phyloP scores from a whole-genome alignment of 2,113 vertebrate species.

The Sterna hirundo region DNA sequence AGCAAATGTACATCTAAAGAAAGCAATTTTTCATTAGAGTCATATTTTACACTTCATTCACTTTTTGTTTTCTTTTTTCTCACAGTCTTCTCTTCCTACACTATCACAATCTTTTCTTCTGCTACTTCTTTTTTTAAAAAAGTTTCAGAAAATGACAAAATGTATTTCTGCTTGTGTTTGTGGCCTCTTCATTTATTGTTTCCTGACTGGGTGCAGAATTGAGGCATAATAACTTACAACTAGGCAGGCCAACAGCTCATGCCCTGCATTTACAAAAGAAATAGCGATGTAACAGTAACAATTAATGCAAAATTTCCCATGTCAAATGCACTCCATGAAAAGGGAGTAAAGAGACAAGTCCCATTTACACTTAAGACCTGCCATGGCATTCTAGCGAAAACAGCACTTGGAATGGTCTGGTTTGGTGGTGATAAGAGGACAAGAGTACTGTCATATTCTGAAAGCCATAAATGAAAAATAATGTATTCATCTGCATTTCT shows the following conservation, averaged over 20 bases:
- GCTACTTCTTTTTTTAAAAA: background rate
- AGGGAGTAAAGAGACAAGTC: background rate
- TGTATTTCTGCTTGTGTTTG: background rate
- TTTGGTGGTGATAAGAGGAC: background rate
- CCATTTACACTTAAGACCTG: background rate
- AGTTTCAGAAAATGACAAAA: background rate
- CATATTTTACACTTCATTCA: background rate
- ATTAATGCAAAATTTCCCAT: background rate
- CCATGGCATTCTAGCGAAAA: background rate
- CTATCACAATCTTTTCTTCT: background rate
- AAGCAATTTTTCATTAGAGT: slow-evolving; percentile 39
- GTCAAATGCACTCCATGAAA: background rate
- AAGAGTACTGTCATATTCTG: background rate
- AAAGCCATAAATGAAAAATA: background rate
- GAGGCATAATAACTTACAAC: background rate
- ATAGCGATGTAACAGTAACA: background rate
- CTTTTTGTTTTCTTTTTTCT: background rate
- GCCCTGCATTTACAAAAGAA: background rate
- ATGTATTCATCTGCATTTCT: background rate
- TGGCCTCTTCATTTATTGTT: background rate
- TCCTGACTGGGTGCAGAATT: background rate
- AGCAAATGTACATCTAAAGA: slow-evolving; percentile 46
- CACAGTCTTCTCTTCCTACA: background rate
- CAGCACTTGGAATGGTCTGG: background rate
- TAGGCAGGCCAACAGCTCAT: background rate